phyloP scores from a whole-genome alignment of 2,113 vertebrate genomes.

The Scopus umbretta region DNA sequence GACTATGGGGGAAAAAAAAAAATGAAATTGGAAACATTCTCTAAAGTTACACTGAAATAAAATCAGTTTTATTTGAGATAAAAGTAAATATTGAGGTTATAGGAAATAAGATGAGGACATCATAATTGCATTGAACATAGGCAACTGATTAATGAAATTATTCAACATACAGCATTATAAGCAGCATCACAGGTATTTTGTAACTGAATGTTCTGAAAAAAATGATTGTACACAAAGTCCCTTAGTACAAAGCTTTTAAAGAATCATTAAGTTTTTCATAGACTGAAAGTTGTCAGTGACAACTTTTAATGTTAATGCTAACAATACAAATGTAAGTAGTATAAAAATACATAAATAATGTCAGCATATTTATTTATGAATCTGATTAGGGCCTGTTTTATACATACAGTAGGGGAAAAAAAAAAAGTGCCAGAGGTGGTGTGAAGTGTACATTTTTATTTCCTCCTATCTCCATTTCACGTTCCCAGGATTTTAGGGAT shows the following conservation, averaged over 20 bases:
- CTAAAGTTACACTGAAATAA: not conserved
- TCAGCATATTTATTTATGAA: not conserved
- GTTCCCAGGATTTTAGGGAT: not conserved
- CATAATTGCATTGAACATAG: not conserved
- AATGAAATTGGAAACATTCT: not conserved
- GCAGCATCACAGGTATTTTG: not conserved
- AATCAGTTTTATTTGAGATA: not conserved
- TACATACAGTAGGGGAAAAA: too few relatives aligned
- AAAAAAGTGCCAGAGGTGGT: not conserved
- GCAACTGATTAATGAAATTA: not conserved
- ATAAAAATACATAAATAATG: not conserved
- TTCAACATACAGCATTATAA: not conserved
- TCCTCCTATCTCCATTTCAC: not conserved
- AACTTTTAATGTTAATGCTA: not conserved
- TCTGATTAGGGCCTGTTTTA: not conserved
- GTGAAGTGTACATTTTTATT: not conserved
- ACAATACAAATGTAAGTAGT: not conserved
- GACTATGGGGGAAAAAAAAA: not conserved
- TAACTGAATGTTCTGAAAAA: not conserved
- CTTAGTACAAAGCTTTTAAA: not conserved
- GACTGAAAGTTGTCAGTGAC: not conserved
- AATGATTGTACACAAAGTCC: not conserved
- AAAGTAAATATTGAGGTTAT: not conserved
- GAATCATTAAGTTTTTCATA: not conserved
- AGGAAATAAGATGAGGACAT: not conserved